Percentiles rank a stretch among this genome's conserved stretches.
Conservation (phyloP, 2,113 vertebrate genomes). For the Pithys albifrons region DNA sequence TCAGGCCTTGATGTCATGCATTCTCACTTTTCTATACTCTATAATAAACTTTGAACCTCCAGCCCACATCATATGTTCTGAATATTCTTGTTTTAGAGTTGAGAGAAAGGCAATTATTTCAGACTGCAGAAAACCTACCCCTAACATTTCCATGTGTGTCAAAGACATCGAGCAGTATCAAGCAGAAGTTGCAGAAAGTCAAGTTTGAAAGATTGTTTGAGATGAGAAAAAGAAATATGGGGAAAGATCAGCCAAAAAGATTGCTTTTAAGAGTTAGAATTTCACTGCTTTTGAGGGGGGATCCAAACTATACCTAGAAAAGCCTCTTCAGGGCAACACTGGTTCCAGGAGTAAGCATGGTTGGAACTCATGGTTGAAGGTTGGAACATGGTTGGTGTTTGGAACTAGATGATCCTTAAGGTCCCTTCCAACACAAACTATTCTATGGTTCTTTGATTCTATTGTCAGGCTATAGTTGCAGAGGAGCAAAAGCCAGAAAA, state of each 20-base stretch:
- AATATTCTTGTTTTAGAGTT: constrained; percentile 12
- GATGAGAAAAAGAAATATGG: not conserved
- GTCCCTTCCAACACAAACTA: not conserved
- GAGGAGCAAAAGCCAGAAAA: not conserved
- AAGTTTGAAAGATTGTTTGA: not conserved
- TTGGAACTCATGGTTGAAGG: not conserved
- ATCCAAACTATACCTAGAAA: not conserved
- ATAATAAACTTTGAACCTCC: constrained; percentile 1
- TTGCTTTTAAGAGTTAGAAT: not conserved
- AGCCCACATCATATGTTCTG: constrained; percentile 16
- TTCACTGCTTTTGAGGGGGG: not conserved
- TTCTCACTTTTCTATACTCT: constrained; percentile 1
- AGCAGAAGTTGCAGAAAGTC: not conserved
- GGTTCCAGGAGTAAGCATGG: not conserved
- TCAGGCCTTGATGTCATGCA: constrained; percentile 20
- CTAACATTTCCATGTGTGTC: not conserved
- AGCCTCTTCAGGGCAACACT: not conserved
- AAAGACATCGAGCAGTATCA: not conserved
- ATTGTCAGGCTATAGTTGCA: not conserved
- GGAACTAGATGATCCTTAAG: not conserved
- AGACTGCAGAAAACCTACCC: not conserved
- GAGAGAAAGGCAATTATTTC: not conserved
- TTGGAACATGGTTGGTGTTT: not conserved
- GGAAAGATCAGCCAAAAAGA: not conserved
- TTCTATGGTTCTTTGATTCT: not conserved